Evolutionary conservation across 2,113 vertebrate species (phyloP).

Genomic region (Gambusia holbrooki): DNA sequence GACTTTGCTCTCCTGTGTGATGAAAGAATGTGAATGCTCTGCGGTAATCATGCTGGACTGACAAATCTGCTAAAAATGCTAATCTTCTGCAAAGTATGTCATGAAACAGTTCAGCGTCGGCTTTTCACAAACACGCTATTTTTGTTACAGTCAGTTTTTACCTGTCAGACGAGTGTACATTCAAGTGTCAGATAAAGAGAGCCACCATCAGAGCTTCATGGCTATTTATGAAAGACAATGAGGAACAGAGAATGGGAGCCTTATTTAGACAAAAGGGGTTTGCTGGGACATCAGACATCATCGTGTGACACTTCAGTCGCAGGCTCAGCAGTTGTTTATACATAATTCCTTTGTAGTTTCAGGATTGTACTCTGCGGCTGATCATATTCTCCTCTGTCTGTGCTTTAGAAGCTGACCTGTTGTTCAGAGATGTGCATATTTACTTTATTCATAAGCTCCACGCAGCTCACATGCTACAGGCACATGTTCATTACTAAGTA

Average conservation of each 20-base stretch:
- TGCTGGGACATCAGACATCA: slow-evolving; percentile 66
- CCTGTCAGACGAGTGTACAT: slow-evolving; percentile 69
- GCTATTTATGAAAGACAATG: slow-evolving; percentile 63
- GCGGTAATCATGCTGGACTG: slow-evolving; percentile 14
- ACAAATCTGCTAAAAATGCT: slow-evolving; percentile 45
- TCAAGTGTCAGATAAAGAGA: slow-evolving; percentile 69
- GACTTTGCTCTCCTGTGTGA: neutral
- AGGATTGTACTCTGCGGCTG: slow-evolving; percentile 58
- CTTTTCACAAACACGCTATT: slow-evolving; percentile 67
- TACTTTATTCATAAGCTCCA: slow-evolving; percentile 74
- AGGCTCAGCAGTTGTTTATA: slow-evolving; percentile 65
- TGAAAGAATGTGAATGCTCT: slow-evolving; percentile 2
- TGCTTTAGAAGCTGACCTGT: slow-evolving; percentile 75
- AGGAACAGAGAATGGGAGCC: slow-evolving; percentile 60
- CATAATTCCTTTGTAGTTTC: slow-evolving; percentile 76
- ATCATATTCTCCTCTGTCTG: slow-evolving; percentile 65
- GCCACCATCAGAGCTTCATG: slow-evolving; percentile 60
- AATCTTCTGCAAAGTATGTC: slow-evolving; percentile 47
- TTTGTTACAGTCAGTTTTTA: slow-evolving; percentile 55
- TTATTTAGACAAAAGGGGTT: slow-evolving; percentile 72
- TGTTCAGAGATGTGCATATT: slow-evolving; percentile 77
- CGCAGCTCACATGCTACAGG: slow-evolving; percentile 73
- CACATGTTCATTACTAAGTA: slow-evolving; percentile 79
- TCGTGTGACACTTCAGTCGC: slow-evolving; percentile 64
- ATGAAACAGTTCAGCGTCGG: slow-evolving; percentile 41